A percentile compares a stretch with the other conserved stretches of the same genome.
Evolutionary conservation across 2,113 vertebrate genomes (phyloP).

Genomic region (Proteles cristata): DNA sequence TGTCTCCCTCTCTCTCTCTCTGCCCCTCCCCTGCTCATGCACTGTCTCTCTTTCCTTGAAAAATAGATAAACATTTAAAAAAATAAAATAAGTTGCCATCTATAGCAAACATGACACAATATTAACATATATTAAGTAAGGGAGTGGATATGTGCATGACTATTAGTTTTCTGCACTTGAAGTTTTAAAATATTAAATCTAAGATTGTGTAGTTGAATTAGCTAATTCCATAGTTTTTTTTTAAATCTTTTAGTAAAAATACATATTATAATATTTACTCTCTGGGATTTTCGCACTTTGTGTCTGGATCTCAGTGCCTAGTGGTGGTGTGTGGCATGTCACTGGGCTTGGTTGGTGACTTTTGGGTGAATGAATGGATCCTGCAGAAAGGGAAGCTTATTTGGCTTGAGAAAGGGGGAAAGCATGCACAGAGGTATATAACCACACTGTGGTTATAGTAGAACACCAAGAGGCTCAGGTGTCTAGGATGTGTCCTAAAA

Average conservation of each 20-base stretch:
- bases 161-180: neutral
- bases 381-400: neutral
- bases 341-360: neutral
- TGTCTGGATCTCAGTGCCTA: neutral
- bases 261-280: neutral
- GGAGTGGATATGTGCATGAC: neutral
- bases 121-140: neutral
- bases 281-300: neutral
- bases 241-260: neutral
- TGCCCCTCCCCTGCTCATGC: too few species aligned
- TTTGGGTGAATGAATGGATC: neutral
- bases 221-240: neutral
- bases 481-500: neutral
- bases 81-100: neutral
- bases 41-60: too few species aligned
- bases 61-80: too few species aligned
- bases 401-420: neutral
- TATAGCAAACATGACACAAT: constrained; percentile 21
- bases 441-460: neutral
- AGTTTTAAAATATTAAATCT: constrained; percentile 38
- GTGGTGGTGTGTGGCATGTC: neutral
- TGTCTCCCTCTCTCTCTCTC: too few species aligned
- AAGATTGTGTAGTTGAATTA: neutral
- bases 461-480: neutral
- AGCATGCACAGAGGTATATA: too few species aligned